phyloP scores from a whole-genome alignment of 2,113 vertebrate species.

The Isichthys henryi region DNA sequence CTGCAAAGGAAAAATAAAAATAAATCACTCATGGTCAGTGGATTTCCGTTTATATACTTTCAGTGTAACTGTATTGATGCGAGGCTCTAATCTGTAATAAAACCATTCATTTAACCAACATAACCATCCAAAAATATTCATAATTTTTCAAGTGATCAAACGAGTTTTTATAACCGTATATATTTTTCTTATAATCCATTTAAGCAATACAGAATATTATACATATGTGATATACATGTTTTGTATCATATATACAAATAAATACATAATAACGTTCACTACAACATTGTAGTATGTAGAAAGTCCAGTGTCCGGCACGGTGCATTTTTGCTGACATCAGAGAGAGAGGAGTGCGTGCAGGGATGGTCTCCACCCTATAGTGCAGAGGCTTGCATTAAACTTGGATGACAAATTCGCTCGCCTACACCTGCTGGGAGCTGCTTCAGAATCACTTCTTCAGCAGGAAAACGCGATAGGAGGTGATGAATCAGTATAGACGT shows the following conservation, averaged over 20 bases:
- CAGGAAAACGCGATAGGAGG: not conserved
- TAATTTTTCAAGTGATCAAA: not conserved
- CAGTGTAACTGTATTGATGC: not conserved
- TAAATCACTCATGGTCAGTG: not conserved
- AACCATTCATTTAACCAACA: not conserved
- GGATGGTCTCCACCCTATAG: not conserved
- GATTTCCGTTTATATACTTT: not conserved
- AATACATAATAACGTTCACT: not conserved
- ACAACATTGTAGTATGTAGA: not conserved
- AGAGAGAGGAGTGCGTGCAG: not conserved
- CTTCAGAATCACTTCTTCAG: not conserved
- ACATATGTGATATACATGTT: not conserved
- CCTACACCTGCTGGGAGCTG: not conserved
- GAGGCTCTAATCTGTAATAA: not conserved
- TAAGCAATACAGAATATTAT: not conserved
- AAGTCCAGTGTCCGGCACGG: not conserved
- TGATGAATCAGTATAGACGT: not conserved
- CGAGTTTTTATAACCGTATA: not conserved
- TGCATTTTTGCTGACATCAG: not conserved
- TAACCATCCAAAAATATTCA: not conserved
- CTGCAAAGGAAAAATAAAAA: constrained; percentile 10
- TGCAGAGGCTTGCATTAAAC: not conserved
- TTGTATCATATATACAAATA: not conserved
- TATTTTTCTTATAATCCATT: constrained; percentile 11
- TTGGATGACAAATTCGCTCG: not conserved